phyloP scores from a whole-genome alignment of 2,888 invertebrate species.

The Cylloceria caligata region DNA sequence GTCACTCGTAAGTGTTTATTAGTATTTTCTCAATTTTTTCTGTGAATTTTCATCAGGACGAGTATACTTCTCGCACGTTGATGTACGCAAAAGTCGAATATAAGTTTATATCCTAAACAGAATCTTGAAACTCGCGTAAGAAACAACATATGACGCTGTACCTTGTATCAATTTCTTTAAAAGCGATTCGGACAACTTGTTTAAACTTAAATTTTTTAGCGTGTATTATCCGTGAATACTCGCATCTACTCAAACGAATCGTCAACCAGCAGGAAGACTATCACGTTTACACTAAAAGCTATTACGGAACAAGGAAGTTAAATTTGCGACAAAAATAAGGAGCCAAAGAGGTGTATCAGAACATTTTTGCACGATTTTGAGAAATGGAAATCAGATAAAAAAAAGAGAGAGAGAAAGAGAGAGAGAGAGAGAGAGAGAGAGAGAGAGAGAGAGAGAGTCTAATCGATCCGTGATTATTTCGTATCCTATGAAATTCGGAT shows the following conservation, averaged over 20 bases:
- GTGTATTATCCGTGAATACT: slow-evolving; percentile 21
- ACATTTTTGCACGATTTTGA: slow-evolving; percentile 36
- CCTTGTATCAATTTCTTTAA: neutral
- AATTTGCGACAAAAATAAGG: slow-evolving; percentile 26
- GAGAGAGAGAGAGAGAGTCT: slow-evolving; percentile 12
- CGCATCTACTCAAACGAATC: slow-evolving; percentile 28
- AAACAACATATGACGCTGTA: neutral
- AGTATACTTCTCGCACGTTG: neutral
- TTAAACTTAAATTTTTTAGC: neutral
- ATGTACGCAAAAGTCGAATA: too few species aligned
- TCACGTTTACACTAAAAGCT: slow-evolving; percentile 23
- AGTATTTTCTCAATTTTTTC: neutral
- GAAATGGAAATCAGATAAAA: neutral
- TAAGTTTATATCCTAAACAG: too few species aligned
- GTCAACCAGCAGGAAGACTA: slow-evolving; percentile 31
- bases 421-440: too few species aligned
- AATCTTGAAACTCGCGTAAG: too few species aligned
- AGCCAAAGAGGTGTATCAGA: slow-evolving; percentile 34
- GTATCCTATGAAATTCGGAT: slow-evolving; percentile 46
- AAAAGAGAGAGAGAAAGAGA: too few species aligned
- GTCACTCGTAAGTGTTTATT: neutral
- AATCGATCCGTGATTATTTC: slow-evolving; percentile 47
- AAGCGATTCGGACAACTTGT: neutral
- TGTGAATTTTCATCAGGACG: neutral
- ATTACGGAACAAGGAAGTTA: slow-evolving; percentile 38